Base-by-base conservation (phyloP, 53 echinoderm and acorn worm genomes). In the Astropecten irregularis region DNA sequence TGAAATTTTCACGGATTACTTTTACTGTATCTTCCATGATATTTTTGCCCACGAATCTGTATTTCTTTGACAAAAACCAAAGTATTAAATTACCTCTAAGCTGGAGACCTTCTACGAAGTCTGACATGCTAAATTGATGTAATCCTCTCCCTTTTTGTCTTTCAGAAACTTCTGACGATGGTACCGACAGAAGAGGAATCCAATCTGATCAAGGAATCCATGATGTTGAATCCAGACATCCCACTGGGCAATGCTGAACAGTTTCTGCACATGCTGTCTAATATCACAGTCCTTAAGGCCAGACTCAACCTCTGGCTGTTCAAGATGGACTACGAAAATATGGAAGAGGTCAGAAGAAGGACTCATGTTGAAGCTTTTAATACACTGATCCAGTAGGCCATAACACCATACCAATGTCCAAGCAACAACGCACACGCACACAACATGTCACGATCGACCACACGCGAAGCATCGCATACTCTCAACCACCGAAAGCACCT, bases 231-330 rank as follows among this genome's bases (percentile, higher is more conserved):
- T 49, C 99, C 99, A 25, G 97, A 96, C 47, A 56, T 87, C 40
- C 94, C 94, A 2, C 92, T 99, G 0, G 99, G 94, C 46, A 91
- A 92, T 31, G 97, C 97, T 3, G 94, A 99, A 42, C 92, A 92
- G 87, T 99, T 99, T 81, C 88, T 99, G 33, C 76, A 91, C 52
- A 99, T 90, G 90, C 63, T 99, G 74, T 82, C 91, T 5, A 92
- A 94, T 63, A 79, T 95, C 47, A 86, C 72, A 9, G 94, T 87
- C 9, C 74, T 97, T 44, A 94, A 95, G 71, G 92, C 92, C 3
- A 82, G 99, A 18, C 93, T 96, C n/a, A 96, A 89, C 50, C 90
- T 99, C 15, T 99, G 99, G 99, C 85, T 99, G 58, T 96, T 97
- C 58, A 99, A 99, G 86, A 90, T 95, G 82, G 99, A 99, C 86